phyloP scores from a whole-genome alignment of 2,888 invertebrate species.

The Amphipoea lucens region DNA sequence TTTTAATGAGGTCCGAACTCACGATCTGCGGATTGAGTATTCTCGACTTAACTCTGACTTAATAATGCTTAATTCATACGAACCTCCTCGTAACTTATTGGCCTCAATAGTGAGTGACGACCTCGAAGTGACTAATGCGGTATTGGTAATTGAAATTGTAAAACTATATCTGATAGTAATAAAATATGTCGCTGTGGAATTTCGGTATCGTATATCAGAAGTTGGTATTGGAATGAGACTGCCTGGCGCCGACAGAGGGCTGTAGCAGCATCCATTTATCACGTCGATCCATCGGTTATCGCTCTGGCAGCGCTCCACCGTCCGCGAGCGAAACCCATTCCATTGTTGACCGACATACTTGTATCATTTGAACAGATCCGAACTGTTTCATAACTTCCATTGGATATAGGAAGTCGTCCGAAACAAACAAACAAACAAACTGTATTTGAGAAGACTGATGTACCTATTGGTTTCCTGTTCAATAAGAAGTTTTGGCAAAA shows the following conservation, averaged over 20 bases:
- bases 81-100: slow-evolving; percentile 45
- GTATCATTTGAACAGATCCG: slow-evolving; percentile 27
- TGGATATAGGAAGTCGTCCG: slow-evolving; percentile 2
- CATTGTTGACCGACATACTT: slow-evolving; percentile 61
- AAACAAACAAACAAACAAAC: slow-evolving; percentile 23
- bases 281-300: slow-evolving; percentile 70
- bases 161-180: slow-evolving; percentile 24
- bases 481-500: background rate
- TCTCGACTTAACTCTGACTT: slow-evolving; percentile 33
- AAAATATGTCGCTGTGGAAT: slow-evolving; percentile 25
- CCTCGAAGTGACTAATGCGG: slow-evolving; percentile 24
- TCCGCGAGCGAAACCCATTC: slow-evolving; percentile 53
- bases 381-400: slow-evolving; percentile 41
- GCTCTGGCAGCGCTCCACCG: slow-evolving; percentile 73
- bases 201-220: slow-evolving; percentile 37
- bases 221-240: slow-evolving; percentile 70
- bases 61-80: slow-evolving; percentile 38
- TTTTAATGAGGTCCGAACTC: slow-evolving; percentile 57
- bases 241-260: slow-evolving; percentile 76
- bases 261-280: slow-evolving; percentile 73
- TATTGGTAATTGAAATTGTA: background rate
- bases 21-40: slow-evolving; percentile 56
- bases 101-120: slow-evolving; percentile 46
- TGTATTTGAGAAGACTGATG: slow-evolving; percentile 5
- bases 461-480: slow-evolving; percentile 8